Conservation (phyloP, 2,113 vertebrate species). For the Mirza zaza region DNA sequence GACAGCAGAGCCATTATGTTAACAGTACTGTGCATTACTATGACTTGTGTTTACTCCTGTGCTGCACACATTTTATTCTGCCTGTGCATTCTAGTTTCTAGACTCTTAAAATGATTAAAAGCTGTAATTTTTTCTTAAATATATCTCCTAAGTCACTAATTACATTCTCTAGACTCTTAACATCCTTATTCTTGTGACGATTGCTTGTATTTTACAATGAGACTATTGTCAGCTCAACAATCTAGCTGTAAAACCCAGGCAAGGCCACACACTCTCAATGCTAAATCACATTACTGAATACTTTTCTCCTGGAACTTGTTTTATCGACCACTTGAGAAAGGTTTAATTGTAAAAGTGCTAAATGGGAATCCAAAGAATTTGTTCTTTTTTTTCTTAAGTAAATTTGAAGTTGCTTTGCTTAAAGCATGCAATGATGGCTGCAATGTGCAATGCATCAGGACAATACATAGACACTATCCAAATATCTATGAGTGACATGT, state of each 20-base stretch:
- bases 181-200: slow-evolving; percentile 47
- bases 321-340: slow-evolving; percentile 45
- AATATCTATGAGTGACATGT: neutral
- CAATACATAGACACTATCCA: neutral
- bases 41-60: slow-evolving; percentile 59
- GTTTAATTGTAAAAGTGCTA: slow-evolving; percentile 58
- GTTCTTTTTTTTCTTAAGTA: slow-evolving; percentile 39
- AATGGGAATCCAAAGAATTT: slow-evolving; percentile 18
- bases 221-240: neutral
- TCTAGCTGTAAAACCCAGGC: neutral
- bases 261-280: neutral
- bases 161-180: slow-evolving; percentile 8
- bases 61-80: slow-evolving; percentile 58
- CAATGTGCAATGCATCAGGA: neutral
- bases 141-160: slow-evolving; percentile 59
- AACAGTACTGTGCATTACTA: slow-evolving; percentile 13
- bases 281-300: slow-evolving; percentile 32
- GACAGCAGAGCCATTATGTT: slow-evolving; percentile 32
- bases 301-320: slow-evolving; percentile 46
- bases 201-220: slow-evolving; percentile 30
- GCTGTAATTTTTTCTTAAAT: slow-evolving; percentile 61
- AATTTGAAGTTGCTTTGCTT: neutral
- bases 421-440: neutral
- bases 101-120: slow-evolving; percentile 73
- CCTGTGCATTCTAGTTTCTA: neutral